Conservation (phyloP, 2,113 vertebrate species). For the Dendrocopos noguchii region DNA sequence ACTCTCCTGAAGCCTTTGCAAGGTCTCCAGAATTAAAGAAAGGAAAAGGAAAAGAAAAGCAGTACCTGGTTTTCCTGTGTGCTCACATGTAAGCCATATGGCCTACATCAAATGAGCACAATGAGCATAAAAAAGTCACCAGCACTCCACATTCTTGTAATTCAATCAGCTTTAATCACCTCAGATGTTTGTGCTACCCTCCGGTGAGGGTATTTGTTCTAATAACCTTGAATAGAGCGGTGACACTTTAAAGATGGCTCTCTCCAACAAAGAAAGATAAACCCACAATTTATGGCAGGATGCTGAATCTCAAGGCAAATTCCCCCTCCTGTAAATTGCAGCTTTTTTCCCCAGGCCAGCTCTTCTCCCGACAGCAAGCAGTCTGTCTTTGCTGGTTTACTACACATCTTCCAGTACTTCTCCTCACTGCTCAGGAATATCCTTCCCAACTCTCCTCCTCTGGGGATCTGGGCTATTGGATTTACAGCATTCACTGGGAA, state of each 20-base stretch:
- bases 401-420: neutral
- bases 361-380: neutral
- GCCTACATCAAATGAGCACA: neutral
- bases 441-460: neutral
- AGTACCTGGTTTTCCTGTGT: neutral
- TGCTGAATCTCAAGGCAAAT: constrained; percentile 40
- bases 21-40: neutral
- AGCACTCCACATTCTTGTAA: neutral
- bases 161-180: constrained; percentile 44
- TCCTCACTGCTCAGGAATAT: neutral
- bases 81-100: neutral
- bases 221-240: constrained; percentile 54
- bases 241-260: constrained; percentile 57
- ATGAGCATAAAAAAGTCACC: neutral
- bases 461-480: neutral
- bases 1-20: neutral
- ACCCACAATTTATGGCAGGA: constrained; percentile 26
- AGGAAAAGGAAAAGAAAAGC: neutral
- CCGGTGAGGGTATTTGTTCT: constrained; percentile 36
- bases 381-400: neutral
- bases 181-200: neutral
- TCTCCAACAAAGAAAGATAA: constrained; percentile 53
- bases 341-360: neutral
- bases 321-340: constrained; percentile 14
- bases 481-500: neutral